phyloP scores from a whole-genome alignment of 2,797 vertebrate species.

The Brotogeris chrysoptera region DNA sequence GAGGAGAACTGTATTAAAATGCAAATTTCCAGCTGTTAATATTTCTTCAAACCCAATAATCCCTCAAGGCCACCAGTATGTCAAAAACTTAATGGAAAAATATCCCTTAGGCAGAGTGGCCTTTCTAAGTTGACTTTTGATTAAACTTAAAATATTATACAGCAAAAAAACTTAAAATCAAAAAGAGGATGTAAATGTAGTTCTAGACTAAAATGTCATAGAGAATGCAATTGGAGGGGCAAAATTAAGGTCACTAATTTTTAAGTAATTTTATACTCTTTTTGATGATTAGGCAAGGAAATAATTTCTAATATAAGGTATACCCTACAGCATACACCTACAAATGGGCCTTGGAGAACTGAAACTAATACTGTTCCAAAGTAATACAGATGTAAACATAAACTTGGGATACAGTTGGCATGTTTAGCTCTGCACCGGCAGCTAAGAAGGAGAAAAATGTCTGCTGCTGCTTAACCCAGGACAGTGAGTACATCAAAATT shows the following conservation, averaged over 20 bases:
- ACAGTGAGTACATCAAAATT: background rate
- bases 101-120: constrained; percentile 93
- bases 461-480: too few relatives aligned
- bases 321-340: background rate
- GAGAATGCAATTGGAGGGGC: constrained; percentile 50
- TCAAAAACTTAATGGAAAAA: constrained; percentile 99
- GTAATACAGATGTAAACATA: background rate
- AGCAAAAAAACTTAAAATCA: constrained; percentile 76
- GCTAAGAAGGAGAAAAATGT: too few relatives aligned
- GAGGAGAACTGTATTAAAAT: constrained; percentile 99
- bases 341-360: background rate
- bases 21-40: constrained; percentile 99
- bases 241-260: constrained; percentile 66
- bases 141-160: constrained; percentile 92
- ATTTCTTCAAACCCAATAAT: constrained; percentile 99
- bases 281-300: constrained; percentile 64
- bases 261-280: constrained; percentile 60
- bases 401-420: background rate
- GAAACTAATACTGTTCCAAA: background rate
- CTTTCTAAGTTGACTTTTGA: constrained; percentile 95
- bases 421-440: background rate
- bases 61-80: constrained; percentile 99
- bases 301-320: constrained; percentile 58
- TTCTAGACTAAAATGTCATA: constrained; percentile 74
- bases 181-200: constrained; percentile 76